These are phyloP conservation scores for Hydrochoerus hydrochaeris DNA, from an alignment of 2,113 vertebrate species.

Conservation along the genomic window DNA sequence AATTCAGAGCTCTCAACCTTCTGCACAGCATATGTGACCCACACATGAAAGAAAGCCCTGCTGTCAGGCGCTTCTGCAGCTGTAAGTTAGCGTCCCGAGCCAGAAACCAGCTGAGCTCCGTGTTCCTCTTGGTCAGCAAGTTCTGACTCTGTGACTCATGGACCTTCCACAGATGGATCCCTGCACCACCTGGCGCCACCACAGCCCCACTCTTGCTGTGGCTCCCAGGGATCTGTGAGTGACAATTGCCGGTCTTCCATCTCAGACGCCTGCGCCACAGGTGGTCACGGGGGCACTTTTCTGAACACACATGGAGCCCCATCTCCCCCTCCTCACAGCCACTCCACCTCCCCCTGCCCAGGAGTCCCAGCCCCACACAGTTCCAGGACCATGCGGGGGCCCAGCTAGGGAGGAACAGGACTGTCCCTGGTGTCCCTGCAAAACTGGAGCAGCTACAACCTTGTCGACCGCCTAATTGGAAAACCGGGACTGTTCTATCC, in stretches of 20 bases:
- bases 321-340: not conserved
- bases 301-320: not conserved
- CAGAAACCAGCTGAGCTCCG: not conserved
- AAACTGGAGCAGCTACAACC: not conserved
- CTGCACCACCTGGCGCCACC: not conserved
- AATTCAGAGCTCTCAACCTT: not conserved
- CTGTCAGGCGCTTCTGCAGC: not conserved
- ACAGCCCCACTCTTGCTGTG: not conserved
- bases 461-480: not conserved
- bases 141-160: not conserved
- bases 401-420: not conserved
- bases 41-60: not conserved
- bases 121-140: accelerated
- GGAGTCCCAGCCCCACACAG: not conserved
- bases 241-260: not conserved
- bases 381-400: not conserved
- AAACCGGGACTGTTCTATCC: not conserved
- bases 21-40: not conserved
- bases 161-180: not conserved
- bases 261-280: not conserved
- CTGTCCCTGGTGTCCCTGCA: not conserved
- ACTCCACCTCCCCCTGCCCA: not conserved
- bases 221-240: not conserved
- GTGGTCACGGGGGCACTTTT: not conserved
- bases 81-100: not conserved